A percentile compares a stretch with the other conserved stretches of the same genome.
Evolutionary conservation across 2,888 invertebrate genomes (phyloP).

Genomic region (Caenorhabditis sp.): DNA sequence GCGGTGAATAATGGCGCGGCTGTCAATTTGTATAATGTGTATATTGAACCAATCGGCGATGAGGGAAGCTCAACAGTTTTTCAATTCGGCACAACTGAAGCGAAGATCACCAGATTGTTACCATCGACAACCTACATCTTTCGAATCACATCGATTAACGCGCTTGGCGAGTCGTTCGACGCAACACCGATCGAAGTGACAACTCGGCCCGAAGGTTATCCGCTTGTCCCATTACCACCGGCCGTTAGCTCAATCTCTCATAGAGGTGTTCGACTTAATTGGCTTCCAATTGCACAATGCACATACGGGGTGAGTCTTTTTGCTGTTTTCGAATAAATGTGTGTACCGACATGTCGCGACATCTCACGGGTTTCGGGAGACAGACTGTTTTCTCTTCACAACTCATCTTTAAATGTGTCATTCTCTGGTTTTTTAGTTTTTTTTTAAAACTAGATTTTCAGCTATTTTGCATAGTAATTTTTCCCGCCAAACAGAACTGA

Average conservation of each 20-base stretch:
- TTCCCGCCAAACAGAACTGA: too few relatives aligned
- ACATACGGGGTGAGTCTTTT: slow-evolving; percentile 11
- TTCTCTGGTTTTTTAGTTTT: too few relatives aligned
- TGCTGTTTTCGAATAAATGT: background rate
- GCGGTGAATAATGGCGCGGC: slow-evolving; percentile 32
- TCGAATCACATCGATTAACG: slow-evolving; percentile 39
- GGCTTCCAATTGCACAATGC: slow-evolving; percentile 35
- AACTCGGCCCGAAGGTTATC: slow-evolving; percentile 21
- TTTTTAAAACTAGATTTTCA: too few relatives aligned
- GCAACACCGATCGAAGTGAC: slow-evolving; percentile 1
- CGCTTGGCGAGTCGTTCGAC: slow-evolving; percentile 40
- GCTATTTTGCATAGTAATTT: too few relatives aligned
- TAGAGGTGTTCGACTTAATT: slow-evolving; percentile 32
- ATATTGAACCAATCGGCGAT: slow-evolving; percentile 13
- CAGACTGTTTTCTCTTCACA: too few relatives aligned
- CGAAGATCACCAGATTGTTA: slow-evolving; percentile 15
- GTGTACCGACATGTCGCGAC: too few relatives aligned
- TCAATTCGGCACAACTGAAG: slow-evolving; percentile 5
- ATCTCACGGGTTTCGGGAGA: too few relatives aligned
- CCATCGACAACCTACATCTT: slow-evolving; percentile 36
- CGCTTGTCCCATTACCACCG: slow-evolving; percentile 10
- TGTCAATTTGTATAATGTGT: slow-evolving; percentile 25
- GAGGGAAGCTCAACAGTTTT: slow-evolving; percentile 3
- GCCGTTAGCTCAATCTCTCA: slow-evolving; percentile 4
- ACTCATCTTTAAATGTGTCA: background rate